Evolutionary conservation across 92 coral and sea anemone species (phyloP).

Genomic region (Hydrozoanthus gracilis): DNA sequence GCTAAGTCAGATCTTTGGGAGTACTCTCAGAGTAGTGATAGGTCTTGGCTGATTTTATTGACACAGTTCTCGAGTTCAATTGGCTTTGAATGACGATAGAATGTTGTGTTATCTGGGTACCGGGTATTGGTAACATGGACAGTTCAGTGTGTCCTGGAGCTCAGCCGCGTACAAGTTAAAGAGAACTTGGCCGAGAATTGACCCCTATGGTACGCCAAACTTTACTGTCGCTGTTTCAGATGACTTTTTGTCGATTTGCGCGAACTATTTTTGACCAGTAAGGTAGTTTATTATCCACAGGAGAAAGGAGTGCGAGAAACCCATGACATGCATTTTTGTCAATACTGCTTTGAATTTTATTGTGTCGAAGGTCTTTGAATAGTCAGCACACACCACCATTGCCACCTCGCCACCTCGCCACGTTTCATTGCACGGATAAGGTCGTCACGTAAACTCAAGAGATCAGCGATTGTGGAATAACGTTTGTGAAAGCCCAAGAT

Average conservation of each 20-base stretch:
- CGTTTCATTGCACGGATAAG: slow-evolving; percentile 22
- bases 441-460: slow-evolving; percentile 29
- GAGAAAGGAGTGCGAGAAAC: slow-evolving; percentile 3
- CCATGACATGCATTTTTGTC: background rate
- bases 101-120: background rate
- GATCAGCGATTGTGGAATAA: slow-evolving; percentile 1
- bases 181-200: slow-evolving; percentile 38
- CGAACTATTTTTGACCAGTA: slow-evolving; percentile 31
- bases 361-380: background rate
- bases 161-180: slow-evolving; percentile 31
- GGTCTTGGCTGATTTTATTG: slow-evolving; percentile 31
- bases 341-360: background rate
- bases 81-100: slow-evolving; percentile 4
- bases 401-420: slow-evolving; percentile 31
- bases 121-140: slow-evolving; percentile 5
- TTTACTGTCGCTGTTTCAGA: slow-evolving; percentile 38
- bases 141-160: background rate
- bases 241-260: slow-evolving; percentile 37
- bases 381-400: background rate
- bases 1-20: slow-evolving; percentile 28
- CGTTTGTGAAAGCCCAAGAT: slow-evolving; percentile 22
- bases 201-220: slow-evolving; percentile 54
- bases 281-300: slow-evolving; percentile 14
- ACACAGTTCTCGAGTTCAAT: slow-evolving; percentile 24
- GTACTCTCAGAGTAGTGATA: slow-evolving; percentile 48